phyloP scores from a whole-genome alignment of 2,888 invertebrate genomes.

The Andricus curvator region DNA sequence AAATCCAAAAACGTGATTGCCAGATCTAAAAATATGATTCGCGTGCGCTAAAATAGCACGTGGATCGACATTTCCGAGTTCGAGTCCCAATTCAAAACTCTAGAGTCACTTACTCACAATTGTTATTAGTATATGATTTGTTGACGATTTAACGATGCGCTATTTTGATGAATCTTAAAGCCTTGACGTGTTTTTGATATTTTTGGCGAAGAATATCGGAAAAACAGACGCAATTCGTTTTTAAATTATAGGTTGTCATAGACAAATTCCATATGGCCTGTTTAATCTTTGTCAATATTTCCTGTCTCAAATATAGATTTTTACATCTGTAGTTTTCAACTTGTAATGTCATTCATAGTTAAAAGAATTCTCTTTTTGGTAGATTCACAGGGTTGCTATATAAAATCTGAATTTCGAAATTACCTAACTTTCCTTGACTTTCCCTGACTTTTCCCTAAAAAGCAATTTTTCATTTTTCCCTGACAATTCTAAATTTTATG shows the following conservation, averaged over 20 bases:
- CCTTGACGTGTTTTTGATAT: conserved; percentile 10
- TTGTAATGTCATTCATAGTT: not conserved
- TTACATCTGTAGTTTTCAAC: not conserved
- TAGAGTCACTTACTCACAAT: not conserved
- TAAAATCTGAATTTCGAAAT: too few relatives aligned
- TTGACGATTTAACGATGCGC: not conserved
- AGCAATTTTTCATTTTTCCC: too few relatives aligned
- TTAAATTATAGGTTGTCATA: not conserved
- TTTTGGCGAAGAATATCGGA: not conserved
- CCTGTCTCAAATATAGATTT: not conserved
- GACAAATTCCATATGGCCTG: not conserved
- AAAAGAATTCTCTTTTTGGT: too few relatives aligned
- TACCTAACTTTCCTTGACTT: too few relatives aligned
- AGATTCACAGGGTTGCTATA: too few relatives aligned
- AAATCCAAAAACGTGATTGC: not conserved
- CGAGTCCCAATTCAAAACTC: not conserved
- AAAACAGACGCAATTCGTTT: not conserved
- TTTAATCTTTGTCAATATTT: not conserved
- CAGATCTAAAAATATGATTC: not conserved
- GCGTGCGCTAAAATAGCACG: not conserved
- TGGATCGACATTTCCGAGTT: not conserved
- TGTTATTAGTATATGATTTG: not conserved
- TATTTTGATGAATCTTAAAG: not conserved
- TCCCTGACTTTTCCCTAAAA: too few relatives aligned
- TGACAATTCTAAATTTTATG: too few relatives aligned